Evolutionary conservation across 1,140 invertebrate genomes (phyloP).

Genomic region (Oncopeltus fasciatus): DNA sequence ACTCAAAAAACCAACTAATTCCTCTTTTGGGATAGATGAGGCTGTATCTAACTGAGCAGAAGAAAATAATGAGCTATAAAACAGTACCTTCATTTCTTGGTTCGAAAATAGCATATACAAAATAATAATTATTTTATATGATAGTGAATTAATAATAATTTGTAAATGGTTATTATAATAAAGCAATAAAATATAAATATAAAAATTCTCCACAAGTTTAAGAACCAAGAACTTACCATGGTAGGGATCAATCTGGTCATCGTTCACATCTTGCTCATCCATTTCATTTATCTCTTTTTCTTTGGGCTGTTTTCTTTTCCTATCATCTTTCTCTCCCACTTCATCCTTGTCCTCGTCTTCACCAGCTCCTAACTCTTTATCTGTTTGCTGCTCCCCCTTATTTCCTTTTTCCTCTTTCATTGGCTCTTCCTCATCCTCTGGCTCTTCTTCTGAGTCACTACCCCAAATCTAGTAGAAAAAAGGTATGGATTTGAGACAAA

Average conservation of each 20-base stretch:
- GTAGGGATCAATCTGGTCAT: slow-evolving; percentile 74
- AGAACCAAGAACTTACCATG: slow-evolving; percentile 49
- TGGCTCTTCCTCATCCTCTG: slow-evolving; percentile 41
- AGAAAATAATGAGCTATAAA: too few relatives aligned
- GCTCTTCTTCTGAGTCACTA: slow-evolving; percentile 56
- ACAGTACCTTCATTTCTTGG: too few relatives aligned
- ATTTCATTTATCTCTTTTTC: slow-evolving; percentile 57
- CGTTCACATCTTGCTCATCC: slow-evolving; percentile 62
- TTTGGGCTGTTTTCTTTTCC: slow-evolving; percentile 36
- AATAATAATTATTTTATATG: too few relatives aligned
- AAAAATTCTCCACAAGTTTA: too few relatives aligned
- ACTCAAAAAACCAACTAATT: too few relatives aligned
- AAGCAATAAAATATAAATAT: too few relatives aligned
- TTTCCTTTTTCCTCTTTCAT: slow-evolving; percentile 43
- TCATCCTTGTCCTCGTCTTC: slow-evolving; percentile 38
- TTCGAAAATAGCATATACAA: too few relatives aligned
- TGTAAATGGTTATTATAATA: too few relatives aligned
- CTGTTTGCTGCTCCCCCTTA: slow-evolving; percentile 30
- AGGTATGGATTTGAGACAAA: too few relatives aligned
- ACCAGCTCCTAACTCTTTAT: slow-evolving; percentile 41
- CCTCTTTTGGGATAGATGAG: too few relatives aligned
- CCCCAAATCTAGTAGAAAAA: slow-evolving; percentile 64
- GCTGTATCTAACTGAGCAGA: too few relatives aligned
- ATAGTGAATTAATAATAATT: too few relatives aligned
- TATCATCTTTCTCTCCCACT: slow-evolving; percentile 36